Evolutionary conservation across 2,888 invertebrate genomes (phyloP), one percentile per base, ranked within the genome.

Genomic region (Tipula lateralis): DNA sequence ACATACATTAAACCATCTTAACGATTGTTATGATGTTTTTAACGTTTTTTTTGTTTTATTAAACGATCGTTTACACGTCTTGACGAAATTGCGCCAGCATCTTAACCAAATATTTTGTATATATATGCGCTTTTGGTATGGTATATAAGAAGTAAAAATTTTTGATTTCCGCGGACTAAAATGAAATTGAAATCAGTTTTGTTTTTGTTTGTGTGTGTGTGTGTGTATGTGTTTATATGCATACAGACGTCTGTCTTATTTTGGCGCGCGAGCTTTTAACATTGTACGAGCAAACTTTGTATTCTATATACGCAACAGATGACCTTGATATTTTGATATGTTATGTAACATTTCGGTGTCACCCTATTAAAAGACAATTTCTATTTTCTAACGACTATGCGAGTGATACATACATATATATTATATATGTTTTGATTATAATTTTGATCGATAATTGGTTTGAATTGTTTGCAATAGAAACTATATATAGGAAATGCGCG

Each of bases 101-200:
- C 66, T 19, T 66, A 66, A 66, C 66, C 4, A 66, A 66, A 66
- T 24, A 24, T 50, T 50, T 50, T 50, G 9, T 6, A 9, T n/a
- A n/a, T n/a, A n/a, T n/a, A n/a, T 66, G 24, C 66, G 66, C 12
- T 66, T 66, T 66, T 66, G 50, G 9, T 39, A n/a, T 44, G 44
- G 44, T 44, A 44, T 16, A 44, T 4, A 44, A n/a, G n/a, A 44
- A 44, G 3, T n/a, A 24, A 24, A 66, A 12, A 66, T 66, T 66
- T n/a, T 50, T 50, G 44, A 66, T 66, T 66, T 66, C 24, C 66
- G 12, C 66, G 24, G 66, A 66, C 24, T 66, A 2, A 50, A 66
- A 66, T 24, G 66, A 66, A 66, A 66, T 66, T 66, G 66, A 66
- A 66, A 66, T 66, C 24, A 24, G 66, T 66, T 66, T 66, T 66